Base-by-base conservation (phyloP, 2,888 invertebrate genomes). In the Drosophila aldrichi region DNA sequence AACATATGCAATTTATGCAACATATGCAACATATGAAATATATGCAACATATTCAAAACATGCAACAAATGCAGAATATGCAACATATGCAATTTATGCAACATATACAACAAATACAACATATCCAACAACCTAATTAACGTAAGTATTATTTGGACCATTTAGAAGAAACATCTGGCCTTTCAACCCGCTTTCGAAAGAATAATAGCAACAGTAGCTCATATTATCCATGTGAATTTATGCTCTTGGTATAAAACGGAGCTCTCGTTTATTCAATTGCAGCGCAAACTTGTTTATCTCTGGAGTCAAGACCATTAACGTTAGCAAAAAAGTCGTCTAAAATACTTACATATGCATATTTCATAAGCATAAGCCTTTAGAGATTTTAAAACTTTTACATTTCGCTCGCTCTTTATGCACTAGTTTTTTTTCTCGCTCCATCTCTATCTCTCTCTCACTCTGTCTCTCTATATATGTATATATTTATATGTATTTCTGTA, bases 261-360 rank as follows among this genome's bases (percentile, higher is more conserved):
- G 7, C 32, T 25, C 5, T 38, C 16, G 36, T 55, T 58, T 48
- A 78, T 74, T 64, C 69, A 78, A 76, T 78, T 69, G 40, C 9
- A 20, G 49, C 40, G 52, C 16, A 56, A 78, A 65, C 55, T 59
- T 64, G 55, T 54, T 55, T 14, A 56, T 18, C 72, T 49, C 25
- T 2, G 46, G 55, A 78, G 78, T 64, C 74, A 77, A 73, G 57
- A 68, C 32, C n/a, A 67, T 65, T 59, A 59, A 38, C 18, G 54
- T 22, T 38, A 62, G 41, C 38, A 48, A 22, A 60, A 48, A 60
- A 38, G n/a, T 52, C 38, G 22, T 25, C n/a, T 29, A 38, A 48
- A 60, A 56, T 63, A 63, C 59, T 70, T 74, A 66, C 56, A 79
- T 70, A 77, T 79, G 79, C 79, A 74, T 63, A 74, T 65, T 60